Evolutionary conservation across 2,113 vertebrate genomes (phyloP), one percentile per base, ranked within the genome.

Genomic region (Actenoides hombroni): DNA sequence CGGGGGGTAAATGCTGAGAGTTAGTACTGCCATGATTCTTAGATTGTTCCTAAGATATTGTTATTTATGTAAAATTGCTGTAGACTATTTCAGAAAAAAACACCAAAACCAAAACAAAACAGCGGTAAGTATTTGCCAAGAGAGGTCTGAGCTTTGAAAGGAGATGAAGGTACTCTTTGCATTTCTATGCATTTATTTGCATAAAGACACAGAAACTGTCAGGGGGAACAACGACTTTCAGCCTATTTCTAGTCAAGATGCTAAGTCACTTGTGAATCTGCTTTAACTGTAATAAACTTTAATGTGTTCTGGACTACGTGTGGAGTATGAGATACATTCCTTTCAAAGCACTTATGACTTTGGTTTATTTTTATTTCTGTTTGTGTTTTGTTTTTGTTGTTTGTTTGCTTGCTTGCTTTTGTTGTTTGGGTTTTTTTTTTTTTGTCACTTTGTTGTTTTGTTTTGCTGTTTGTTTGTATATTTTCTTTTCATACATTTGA

Each of bases 121-220:
- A 53, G 14, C 25, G 4, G 17, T 51, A 69, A 44, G 11, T 56
- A 9, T 80, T 83, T 91, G 14, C 49, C 53, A 51, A 39, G 44
- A 33, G 17, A 90, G 3, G 24, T 35, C 57, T 92, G 67, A 79
- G 63, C 26, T 88, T 78, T 77, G 92, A 77, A 80, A 86, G 42
- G 29, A 79, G 39, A 83, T 77, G 59, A 94, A 39, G 64, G 19
- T 68, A 42, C 11, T 74, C 39, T 82, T 84, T 73, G 23, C 35
- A 77, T 93, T 90, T 93, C 67, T 74, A 33, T 73, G 29, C 26
- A 74, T 86, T 90, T 91, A 74, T 94, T 80, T 83, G 39, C 73
- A 93, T 80, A 83, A 90, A 76, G 73, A 78, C 64, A 84, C 33
- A 70, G 68, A 83, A 93, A 86, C 44, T 33, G 11, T 9, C 21